Percentiles rank a stretch among this genome's conserved stretches.
Conservation (phyloP, 2,113 vertebrate genomes). For the Bolborhynchus lineola region DNA sequence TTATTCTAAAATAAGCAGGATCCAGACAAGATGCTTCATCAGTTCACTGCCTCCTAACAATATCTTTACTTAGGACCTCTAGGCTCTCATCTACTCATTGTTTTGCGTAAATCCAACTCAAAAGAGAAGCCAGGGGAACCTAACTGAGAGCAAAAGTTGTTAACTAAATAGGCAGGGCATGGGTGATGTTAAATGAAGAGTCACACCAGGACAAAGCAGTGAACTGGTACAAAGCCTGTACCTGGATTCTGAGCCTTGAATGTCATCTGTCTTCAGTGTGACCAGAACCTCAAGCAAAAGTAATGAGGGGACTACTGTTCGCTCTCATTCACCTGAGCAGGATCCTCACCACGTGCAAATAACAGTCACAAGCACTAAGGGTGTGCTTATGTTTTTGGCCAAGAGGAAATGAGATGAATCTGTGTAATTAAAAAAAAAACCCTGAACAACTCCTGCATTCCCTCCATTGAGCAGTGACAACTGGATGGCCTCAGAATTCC, state of each 20-base stretch:
- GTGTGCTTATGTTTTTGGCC: neutral
- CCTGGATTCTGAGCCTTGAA: neutral
- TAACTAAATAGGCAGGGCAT: neutral
- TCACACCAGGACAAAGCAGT: neutral
- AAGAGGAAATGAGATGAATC: neutral
- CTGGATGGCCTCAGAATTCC: neutral
- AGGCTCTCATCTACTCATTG: neutral
- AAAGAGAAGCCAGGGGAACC: neutral
- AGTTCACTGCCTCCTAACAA: neutral
- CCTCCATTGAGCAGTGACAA: neutral
- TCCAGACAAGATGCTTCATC: neutral
- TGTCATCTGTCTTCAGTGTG: neutral
- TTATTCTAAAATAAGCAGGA: constrained; percentile 14
- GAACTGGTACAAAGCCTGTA: neutral
- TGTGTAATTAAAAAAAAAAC: neutral
- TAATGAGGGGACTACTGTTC: neutral
- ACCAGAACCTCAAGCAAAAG: neutral
- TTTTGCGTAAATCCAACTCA: neutral
- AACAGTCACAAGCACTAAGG: neutral
- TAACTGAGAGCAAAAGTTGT: neutral
- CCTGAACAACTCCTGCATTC: neutral
- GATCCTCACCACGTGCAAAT: neutral
- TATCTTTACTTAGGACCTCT: neutral
- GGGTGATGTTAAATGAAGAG: neutral
- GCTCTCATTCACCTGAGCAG: neutral